Percentiles rank a stretch among this genome's conserved stretches.
Evolutionary conservation across 2,113 vertebrate species (phyloP).

Genomic region (Glaucomys volans): DNA sequence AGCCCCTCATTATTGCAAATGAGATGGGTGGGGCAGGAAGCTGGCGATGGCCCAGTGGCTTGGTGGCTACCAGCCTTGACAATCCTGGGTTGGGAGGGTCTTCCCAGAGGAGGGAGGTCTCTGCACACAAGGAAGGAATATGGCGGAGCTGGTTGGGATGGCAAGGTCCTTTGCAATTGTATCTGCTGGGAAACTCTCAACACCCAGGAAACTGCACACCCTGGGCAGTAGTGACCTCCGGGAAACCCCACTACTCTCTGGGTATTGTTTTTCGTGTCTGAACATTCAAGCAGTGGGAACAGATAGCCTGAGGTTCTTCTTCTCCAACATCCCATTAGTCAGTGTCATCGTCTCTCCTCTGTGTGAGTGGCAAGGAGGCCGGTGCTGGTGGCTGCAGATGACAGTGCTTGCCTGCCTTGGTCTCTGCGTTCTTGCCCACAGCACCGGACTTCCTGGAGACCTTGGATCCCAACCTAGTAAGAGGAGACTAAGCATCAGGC

Average conservation of each 20-base stretch:
- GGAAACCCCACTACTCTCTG: background rate
- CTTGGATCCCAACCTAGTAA: slow-evolving; percentile 87
- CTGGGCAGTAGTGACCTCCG: background rate
- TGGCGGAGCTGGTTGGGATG: background rate
- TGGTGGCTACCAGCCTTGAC: background rate
- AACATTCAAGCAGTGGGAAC: background rate
- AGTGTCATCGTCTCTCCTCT: background rate
- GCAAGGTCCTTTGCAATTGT: background rate
- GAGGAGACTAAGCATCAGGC: slow-evolving; percentile 85
- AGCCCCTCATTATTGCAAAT: slow-evolving; percentile 81
- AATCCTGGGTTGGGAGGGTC: background rate
- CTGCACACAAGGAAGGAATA: background rate
- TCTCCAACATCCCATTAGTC: background rate
- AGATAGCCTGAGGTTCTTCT: background rate
- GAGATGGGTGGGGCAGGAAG: slow-evolving; percentile 64
- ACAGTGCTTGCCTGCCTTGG: background rate
- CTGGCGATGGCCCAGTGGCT: slow-evolving; percentile 32
- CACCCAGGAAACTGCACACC: background rate
- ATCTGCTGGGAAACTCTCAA: background rate
- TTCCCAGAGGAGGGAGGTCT: background rate
- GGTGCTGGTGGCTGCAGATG: background rate
- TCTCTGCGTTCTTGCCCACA: background rate
- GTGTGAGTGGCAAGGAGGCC: background rate
- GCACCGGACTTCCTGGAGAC: slow-evolving; percentile 41
- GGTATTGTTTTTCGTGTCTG: background rate